Base-by-base conservation (phyloP, 2,113 vertebrate genomes). In the Furnarius figulus region DNA sequence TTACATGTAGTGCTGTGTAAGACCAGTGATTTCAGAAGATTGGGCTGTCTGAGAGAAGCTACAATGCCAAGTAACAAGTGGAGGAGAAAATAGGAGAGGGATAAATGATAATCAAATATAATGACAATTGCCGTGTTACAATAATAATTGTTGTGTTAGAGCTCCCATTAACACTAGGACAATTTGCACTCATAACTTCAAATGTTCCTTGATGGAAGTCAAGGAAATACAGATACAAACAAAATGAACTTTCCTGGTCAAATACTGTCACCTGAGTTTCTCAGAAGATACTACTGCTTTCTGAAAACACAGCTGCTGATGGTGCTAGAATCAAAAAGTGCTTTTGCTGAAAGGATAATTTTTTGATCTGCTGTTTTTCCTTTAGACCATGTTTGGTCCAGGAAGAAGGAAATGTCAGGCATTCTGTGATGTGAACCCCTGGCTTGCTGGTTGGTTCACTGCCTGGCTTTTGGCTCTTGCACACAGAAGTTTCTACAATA, bases 91-190 rank as follows among this genome's bases (percentile, higher is more conserved):
- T 27, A 89, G 71, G 77, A 53, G 70, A 87, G 68, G 67, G 27
- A 58, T 33, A 92, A 95, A 85, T 37, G 35, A 49, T 95, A 40
- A 86, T 90, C 49, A 96, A 77, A 21, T 95, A 79, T 72, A 33
- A 73, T 23, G 15, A 52, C 77, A 91, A 90, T n/a, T 81, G 52
- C 50, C 81, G 46, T 65, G 42, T 56, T 94, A 78, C 37, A 70
- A 74, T 49, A 7, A 5, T 78, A 82, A 94, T 47, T 82, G 42
- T n/a, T 86, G 25, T 88, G 49, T 87, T 65, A 86, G 17, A 76
- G 37, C 52, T 89, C 35, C 66, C n/a, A 89, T 84, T 93, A 94
- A 75, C 27, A 42, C 9, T 59, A 76, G 74, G 23, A 87, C 42
- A 27, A 37, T 35, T 50, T 55, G 59, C 40, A 59, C 46, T 85